Percentiles rank a stretch among this genome's conserved stretches.
These are phyloP conservation scores for Petrocephalus schoutedeni DNA, from an alignment of 2,797 vertebrate species.

Conservation along the genomic window DNA sequence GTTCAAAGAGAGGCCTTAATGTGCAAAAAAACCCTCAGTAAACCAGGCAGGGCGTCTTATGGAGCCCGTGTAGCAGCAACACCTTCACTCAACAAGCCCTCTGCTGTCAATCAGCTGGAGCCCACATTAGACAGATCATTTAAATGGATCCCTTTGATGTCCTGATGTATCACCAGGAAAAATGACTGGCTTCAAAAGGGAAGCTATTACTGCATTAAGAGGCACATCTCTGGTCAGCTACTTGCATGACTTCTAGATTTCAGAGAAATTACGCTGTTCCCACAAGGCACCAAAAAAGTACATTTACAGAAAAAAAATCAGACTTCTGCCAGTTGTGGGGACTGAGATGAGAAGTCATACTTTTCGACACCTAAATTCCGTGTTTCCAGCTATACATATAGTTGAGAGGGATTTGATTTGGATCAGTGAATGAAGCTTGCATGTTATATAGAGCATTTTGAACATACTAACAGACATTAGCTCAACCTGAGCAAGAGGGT, in stretches of 20 bases:
- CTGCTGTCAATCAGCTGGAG: not conserved
- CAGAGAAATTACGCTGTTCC: not conserved
- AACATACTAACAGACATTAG: not conserved
- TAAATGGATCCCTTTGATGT: slow-evolving; percentile 2
- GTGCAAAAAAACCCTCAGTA: not conserved
- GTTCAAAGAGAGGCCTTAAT: slow-evolving; percentile 10
- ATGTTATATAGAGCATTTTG: not conserved
- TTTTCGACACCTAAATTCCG: not conserved
- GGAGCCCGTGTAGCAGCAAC: not conserved
- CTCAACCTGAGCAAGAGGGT: not conserved
- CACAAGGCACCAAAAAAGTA: slow-evolving; percentile 9
- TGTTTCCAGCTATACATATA: not conserved
- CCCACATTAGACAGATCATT: not conserved
- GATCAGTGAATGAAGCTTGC: not conserved
- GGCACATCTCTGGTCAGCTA: slow-evolving; percentile 3
- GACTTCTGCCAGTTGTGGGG: not conserved
- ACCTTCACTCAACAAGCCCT: not conserved
- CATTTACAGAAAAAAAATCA: not conserved
- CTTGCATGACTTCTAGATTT: slow-evolving; percentile 8
- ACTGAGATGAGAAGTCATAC: not conserved
- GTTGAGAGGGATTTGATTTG: not conserved
- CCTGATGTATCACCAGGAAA: slow-evolving; percentile 1
- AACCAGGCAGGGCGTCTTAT: not conserved
- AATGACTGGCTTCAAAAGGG: slow-evolving; percentile 4
- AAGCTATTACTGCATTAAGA: not conserved